A percentile compares a stretch with the other conserved stretches of the same genome.
These are phyloP conservation scores for Eptatretus atami DNA, from an alignment of 2,797 vertebrate genomes.

Conservation along the genomic window DNA sequence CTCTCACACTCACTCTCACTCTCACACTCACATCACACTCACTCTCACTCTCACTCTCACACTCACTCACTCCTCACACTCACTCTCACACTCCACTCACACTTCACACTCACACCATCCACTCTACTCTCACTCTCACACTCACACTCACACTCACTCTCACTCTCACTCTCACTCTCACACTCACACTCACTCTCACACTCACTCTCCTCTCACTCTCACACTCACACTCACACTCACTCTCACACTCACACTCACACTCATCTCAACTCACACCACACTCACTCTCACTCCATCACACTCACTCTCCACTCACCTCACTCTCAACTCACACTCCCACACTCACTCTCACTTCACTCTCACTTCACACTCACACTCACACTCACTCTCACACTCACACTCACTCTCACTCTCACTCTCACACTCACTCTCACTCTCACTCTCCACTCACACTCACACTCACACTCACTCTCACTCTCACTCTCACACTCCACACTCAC, in stretches of 20 bases:
- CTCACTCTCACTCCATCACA: not conserved
- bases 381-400: not conserved
- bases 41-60: not conserved
- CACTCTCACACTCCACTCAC: not conserved
- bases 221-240: not conserved
- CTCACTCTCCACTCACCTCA: not conserved
- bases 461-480: not conserved
- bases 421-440: not conserved
- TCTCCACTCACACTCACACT: conserved; percentile 2
- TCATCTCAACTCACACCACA: too few species aligned
- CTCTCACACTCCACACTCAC: not conserved
- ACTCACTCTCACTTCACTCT: not conserved
- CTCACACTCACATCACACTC: not conserved
- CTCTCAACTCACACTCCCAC: too few species aligned
- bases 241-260: not conserved
- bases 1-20: too few species aligned
- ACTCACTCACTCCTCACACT: too few species aligned
- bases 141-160: not conserved
- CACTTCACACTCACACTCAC: not conserved
- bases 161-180: not conserved
- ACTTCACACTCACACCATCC: not conserved
- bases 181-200: not conserved
- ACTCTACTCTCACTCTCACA: not conserved
- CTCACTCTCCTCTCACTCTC: not conserved
- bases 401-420: too few species aligned